Percentiles rank a stretch among this genome's conserved stretches.
These are phyloP conservation scores for Bolborhynchus lineola DNA, from an alignment of 2,113 vertebrate species.

Conservation along the genomic window DNA sequence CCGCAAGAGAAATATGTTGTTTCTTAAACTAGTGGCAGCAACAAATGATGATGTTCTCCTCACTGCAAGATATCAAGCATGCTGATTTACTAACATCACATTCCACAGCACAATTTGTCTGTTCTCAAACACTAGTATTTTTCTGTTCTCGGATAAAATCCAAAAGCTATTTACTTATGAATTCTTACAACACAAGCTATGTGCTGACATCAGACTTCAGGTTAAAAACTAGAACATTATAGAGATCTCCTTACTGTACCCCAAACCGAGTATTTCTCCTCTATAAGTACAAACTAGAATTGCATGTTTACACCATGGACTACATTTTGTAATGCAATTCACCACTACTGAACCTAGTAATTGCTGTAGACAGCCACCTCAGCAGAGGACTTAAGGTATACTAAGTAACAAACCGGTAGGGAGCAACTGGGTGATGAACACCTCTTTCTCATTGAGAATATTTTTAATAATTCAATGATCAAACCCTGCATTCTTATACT, in stretches of 20 bases:
- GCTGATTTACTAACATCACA: neutral
- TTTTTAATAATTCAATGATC: neutral
- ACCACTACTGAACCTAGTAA: fast-evolving
- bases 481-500: neutral
- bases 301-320: neutral
- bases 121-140: neutral
- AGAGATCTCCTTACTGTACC: neutral
- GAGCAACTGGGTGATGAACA: neutral
- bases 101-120: neutral
- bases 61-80: neutral
- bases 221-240: neutral
- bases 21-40: neutral
- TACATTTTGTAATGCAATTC: neutral
- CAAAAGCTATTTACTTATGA: neutral
- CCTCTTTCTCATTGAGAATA: neutral
- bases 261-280: neutral
- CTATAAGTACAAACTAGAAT: neutral
- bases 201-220: neutral
- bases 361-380: neutral
- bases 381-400: neutral
- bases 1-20: neutral
- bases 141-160: neutral
- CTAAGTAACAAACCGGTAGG: neutral
- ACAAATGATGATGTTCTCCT: neutral
- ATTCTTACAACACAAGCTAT: neutral